Base-by-base conservation (phyloP, 2,797 vertebrate genomes). In the Naso thynnoides region DNA sequence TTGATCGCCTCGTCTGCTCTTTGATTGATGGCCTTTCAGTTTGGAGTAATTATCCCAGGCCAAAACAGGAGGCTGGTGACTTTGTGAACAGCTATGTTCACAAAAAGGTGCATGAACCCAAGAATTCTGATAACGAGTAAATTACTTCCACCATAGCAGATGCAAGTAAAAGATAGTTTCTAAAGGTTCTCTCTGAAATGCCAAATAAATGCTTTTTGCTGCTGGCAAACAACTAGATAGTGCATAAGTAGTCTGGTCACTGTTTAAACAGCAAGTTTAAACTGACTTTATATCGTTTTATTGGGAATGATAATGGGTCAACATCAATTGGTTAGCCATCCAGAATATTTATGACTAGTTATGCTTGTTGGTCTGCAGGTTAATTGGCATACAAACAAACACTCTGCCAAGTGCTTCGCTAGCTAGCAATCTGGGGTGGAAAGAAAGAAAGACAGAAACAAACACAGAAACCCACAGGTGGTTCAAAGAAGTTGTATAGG, bases 21-120 rank as follows among this genome's bases (percentile, higher is more conserved):
- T 93, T 94, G 91, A 94, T 94, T 84, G 82, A 91, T 92, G 89
- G 82, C 87, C 89, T 93, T 93, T 93, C 82, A 73, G 83, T 84
- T 81, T 41, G 55, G 76, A 83, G 81, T 92, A 92, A 91, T 94
- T 90, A 94, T 84, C 75, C 59, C 52, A 27, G 65, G 11, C 71
- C 71, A 71, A 44, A 64, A 71, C 39, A 53, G 52, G 52, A 70
- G 33, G 63, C 72, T 53, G 62, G 73, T 78, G 83, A 83, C 77
- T 80, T 75, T 78, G 66, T 78, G 54, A 38, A 53, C 71, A 44
- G 52, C 47, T 26, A 23, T 57, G 31, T 60, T 42, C 33, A 33
- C 48, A 61, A 47, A 50, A 50, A 75, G 24, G 36, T 50, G 21
- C 21, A 39, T 33, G 56, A 29, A 19, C 36, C 36, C 45, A 26